Evolutionary conservation across 2,113 vertebrate genomes (phyloP).

Genomic region (Pygoscelis adeliae): DNA sequence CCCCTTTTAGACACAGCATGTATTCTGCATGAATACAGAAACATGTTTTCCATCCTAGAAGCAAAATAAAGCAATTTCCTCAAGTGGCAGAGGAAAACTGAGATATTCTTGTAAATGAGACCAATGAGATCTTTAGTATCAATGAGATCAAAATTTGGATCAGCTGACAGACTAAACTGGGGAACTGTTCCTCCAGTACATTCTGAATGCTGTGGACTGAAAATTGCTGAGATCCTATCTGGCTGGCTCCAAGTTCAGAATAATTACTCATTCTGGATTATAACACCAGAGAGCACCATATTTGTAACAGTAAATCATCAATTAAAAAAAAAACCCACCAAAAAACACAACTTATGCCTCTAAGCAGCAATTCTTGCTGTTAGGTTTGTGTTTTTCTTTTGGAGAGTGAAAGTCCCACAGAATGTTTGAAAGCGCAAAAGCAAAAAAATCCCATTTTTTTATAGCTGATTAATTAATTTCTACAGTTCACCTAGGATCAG

Average conservation of each 20-base stretch:
- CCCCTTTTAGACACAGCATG: not conserved
- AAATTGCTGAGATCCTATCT: not conserved
- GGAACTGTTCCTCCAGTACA: not conserved
- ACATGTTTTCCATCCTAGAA: not conserved
- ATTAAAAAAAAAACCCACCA: not conserved
- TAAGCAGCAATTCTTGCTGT: not conserved
- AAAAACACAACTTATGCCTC: not conserved
- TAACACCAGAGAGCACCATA: not conserved
- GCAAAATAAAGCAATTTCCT: not conserved
- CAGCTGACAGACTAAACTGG: not conserved
- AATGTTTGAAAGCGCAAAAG: not conserved
- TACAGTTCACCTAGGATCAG: not conserved
- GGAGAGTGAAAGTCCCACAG: rapidly evolving
- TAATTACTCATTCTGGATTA: not conserved
- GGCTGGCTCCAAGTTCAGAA: not conserved
- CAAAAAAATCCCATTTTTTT: not conserved
- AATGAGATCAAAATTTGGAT: not conserved
- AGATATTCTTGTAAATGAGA: not conserved
- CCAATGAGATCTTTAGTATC: not conserved
- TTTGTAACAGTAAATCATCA: not conserved
- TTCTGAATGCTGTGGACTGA: not conserved
- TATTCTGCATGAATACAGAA: not conserved
- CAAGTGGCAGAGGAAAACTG: not conserved
- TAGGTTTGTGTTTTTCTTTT: not conserved
- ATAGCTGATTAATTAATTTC: not conserved